Conservation (phyloP, 1,140 invertebrate species). For the Coptotermes formosanus region DNA sequence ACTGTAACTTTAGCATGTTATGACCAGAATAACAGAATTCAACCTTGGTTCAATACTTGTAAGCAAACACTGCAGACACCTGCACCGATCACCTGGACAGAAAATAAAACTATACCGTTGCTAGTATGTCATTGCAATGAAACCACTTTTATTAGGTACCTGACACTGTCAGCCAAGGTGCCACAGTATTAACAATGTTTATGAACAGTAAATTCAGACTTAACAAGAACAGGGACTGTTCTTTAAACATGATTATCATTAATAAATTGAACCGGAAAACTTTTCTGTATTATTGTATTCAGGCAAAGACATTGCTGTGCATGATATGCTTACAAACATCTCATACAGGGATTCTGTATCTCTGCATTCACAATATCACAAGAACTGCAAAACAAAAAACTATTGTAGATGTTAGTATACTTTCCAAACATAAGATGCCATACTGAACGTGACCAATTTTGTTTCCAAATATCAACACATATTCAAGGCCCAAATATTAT, state of each 20-base stretch:
- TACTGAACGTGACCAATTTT: neutral
- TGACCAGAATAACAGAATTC: too few relatives aligned
- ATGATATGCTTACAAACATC: slow-evolving; percentile 8
- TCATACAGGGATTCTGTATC: neutral
- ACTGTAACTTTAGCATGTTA: too few relatives aligned
- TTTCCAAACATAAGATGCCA: neutral
- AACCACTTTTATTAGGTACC: too few relatives aligned
- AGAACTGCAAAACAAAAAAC: neutral
- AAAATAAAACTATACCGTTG: too few relatives aligned
- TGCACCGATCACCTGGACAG: too few relatives aligned
- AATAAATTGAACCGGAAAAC: neutral
- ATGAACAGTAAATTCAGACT: neutral
- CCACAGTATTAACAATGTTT: neutral
- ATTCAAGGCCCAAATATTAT: neutral
- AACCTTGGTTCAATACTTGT: too few relatives aligned
- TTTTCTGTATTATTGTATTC: neutral
- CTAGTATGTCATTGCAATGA: too few relatives aligned
- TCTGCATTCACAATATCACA: neutral
- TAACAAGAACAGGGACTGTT: neutral
- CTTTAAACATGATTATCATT: neutral
- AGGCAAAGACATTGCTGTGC: neutral
- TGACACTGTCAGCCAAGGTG: neutral
- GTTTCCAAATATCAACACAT: neutral
- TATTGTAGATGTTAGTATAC: neutral
- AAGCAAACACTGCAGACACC: too few relatives aligned